Percentiles rank a stretch among this genome's conserved stretches.
These are phyloP conservation scores for Campopleginae sp. DNA, from an alignment of 2,888 invertebrate genomes.

Conservation along the genomic window DNA sequence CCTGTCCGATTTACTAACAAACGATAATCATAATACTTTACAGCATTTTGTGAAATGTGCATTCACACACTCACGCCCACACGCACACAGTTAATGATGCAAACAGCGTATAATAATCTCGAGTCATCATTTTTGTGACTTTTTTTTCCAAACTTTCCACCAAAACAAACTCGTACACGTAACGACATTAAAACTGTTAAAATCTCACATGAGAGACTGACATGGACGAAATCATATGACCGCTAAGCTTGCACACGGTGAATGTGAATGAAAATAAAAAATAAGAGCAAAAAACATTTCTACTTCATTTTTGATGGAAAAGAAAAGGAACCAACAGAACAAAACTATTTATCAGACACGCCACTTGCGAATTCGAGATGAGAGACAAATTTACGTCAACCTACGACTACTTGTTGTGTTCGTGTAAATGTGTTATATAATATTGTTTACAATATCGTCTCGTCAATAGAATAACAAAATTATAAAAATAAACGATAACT, in stretches of 20 bases:
- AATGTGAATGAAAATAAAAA: not conserved
- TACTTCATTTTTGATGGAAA: not conserved
- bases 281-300: not conserved
- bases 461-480: not conserved
- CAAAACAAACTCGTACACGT: conserved; percentile 21
- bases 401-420: conserved; percentile 56
- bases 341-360: conserved; percentile 19
- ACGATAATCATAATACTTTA: conserved; percentile 23
- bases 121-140: not conserved
- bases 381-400: conserved; percentile 36
- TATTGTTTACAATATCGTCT: conserved; percentile 50
- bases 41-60: not conserved
- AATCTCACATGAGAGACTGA: not conserved
- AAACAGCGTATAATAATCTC: conserved; percentile 7
- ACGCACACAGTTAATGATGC: conserved; percentile 6
- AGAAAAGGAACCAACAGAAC: not conserved
- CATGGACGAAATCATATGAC: not conserved
- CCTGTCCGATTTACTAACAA: conserved; percentile 19
- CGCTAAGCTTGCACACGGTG: conserved; percentile 6
- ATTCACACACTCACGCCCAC: not conserved
- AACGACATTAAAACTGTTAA: conserved; percentile 7
- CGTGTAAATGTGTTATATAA: conserved; percentile 55
- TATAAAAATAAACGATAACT: conserved; percentile 24
- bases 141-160: not conserved
- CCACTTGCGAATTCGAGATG: not conserved